Evolutionary conservation across 2,888 invertebrate species (phyloP), one percentile per base, ranked within the genome.

Genomic region (Sesia apiformis): DNA sequence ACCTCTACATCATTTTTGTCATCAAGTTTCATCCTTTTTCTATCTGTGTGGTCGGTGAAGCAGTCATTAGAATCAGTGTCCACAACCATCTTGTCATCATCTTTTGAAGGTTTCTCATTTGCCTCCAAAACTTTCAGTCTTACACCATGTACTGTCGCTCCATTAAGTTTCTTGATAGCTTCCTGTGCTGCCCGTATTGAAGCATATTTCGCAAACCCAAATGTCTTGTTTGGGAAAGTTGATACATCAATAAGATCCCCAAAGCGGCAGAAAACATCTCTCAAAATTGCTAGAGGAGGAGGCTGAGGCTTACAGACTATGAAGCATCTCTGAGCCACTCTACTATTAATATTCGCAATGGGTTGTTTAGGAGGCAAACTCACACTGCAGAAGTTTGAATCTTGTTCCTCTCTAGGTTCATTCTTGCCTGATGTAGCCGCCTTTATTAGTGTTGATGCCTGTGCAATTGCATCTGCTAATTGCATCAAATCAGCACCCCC

Each of bases 151-250:
- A 98, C 91, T 69, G 94, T 94, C 54, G 95, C 94, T 3, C 96
- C 97, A 77, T 98, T 95, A 42, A 98, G 79, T 5, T 75, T 76
- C 51, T 58, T 72, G 53, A 96, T 95, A 3, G 96, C 96, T 62
- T 93, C 91, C 60, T 93, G 91, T 0, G 98, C 98, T 59, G 95
- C 93, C 52, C 92, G 93, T 55, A 91, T 90, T 43, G 91, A 93
- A 4, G 96, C 95, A 87, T 95, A 98, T 76, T 96, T 97, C 1
- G 95, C 97, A 84, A 97, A 98, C 0, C 98, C 98, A 86, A 95
- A 98, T 72, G 96, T 97, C 80, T 96, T 96, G 71, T 97, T 95
- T 55, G 94, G 94, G 62, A 97, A 90, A 78, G 97, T 92, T 72
- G 95, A 96, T 1, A 97, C 95, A 76, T 97, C 97, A 62, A 98